Conservation (phyloP, 2,888 invertebrate genomes). For the Stomorhina lunata region DNA sequence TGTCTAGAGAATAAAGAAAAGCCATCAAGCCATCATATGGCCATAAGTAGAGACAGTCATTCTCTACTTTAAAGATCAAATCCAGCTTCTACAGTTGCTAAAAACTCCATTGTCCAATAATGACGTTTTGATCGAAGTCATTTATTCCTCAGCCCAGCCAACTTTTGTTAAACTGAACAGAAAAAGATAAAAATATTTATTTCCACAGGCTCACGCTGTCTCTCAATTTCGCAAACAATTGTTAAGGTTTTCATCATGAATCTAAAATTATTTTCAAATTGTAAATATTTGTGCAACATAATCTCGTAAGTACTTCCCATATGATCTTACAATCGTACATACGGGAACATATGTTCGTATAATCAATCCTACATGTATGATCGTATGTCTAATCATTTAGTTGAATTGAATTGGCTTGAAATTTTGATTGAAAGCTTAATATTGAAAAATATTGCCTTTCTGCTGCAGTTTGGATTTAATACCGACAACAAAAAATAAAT, state of each 20-base stretch:
- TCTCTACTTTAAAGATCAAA: conserved; percentile 42
- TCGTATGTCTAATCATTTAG: conserved; percentile 7
- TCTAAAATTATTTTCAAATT: conserved; percentile 41
- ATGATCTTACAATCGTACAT: no score
- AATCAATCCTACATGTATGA: no score
- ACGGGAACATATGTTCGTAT: no score
- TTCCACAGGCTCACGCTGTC: conserved; percentile 42
- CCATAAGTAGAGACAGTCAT: conserved; percentile 28
- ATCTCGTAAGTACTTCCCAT: background rate
- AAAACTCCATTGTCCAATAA: conserved; percentile 63
- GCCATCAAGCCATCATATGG: conserved; percentile 30
- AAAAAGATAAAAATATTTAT: background rate
- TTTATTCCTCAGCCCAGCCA: conserved; percentile 60
- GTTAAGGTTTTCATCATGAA: conserved; percentile 47
- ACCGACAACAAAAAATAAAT: conserved; percentile 40
- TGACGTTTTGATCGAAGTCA: conserved; percentile 65
- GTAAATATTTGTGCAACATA: conserved; percentile 48
- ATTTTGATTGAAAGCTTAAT: conserved; percentile 64
- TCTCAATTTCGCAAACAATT: conserved; percentile 42
- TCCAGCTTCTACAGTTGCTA: conserved; percentile 64
- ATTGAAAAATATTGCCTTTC: conserved; percentile 41
- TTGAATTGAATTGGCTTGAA: conserved; percentile 22
- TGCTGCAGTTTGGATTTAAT: conserved; percentile 1
- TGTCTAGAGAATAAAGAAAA: conserved; percentile 32
- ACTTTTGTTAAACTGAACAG: conserved; percentile 42